phyloP scores from a whole-genome alignment of 1,140 invertebrate species.

The Riptortus pedestris region DNA sequence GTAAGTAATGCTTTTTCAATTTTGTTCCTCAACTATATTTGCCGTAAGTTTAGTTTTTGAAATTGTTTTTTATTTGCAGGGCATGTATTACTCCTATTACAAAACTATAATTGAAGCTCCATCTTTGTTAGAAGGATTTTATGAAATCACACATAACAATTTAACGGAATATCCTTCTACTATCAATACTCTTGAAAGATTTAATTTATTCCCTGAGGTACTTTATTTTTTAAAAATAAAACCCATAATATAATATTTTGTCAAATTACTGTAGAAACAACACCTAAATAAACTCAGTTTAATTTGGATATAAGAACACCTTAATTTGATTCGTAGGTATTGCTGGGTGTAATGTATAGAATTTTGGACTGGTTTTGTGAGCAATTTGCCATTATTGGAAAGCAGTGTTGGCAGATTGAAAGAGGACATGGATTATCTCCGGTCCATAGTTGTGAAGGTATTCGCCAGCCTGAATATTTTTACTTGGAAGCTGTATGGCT shows the following conservation, averaged over 20 bases:
- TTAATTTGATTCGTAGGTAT: slow-evolving; percentile 39
- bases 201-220: slow-evolving; percentile 77
- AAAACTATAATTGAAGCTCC: slow-evolving; percentile 64
- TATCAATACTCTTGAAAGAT: slow-evolving; percentile 69
- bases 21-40: no score
- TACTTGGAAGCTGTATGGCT: slow-evolving; percentile 60
- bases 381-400: slow-evolving; percentile 34
- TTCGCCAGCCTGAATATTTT: slow-evolving; percentile 63
- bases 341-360: slow-evolving; percentile 47
- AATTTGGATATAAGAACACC: background rate
- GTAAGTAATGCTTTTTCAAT: no score
- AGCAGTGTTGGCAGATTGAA: slow-evolving; percentile 50
- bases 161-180: slow-evolving; percentile 66
- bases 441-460: slow-evolving; percentile 66
- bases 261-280: background rate
- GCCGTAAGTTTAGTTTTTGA: no score
- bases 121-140: slow-evolving; percentile 50
- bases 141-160: slow-evolving; percentile 57
- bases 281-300: background rate
- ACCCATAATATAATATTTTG: background rate
- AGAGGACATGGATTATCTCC: slow-evolving; percentile 49
- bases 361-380: slow-evolving; percentile 40
- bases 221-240: slow-evolving; percentile 23
- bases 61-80: slow-evolving; percentile 43
- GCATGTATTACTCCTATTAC: slow-evolving; percentile 79